Percentiles rank a stretch among this genome's conserved stretches.
Evolutionary conservation across 2,888 invertebrate species (phyloP).

Genomic region (Drosophila robusta): DNA sequence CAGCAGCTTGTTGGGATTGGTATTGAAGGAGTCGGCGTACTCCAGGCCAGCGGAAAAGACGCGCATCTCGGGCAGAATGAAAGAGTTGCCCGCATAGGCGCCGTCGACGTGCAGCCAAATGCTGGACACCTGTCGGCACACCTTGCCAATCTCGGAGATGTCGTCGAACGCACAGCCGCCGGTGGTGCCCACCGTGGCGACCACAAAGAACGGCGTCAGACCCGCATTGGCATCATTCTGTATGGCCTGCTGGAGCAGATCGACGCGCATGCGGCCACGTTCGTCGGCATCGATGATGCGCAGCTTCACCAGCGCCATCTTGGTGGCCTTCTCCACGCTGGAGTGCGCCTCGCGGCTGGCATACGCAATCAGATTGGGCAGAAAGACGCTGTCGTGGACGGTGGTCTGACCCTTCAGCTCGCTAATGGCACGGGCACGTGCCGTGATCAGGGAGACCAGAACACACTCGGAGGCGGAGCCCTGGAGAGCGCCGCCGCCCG

Average conservation of each 20-base stretch:
- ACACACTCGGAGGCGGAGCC: conserved; percentile 94
- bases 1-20: conserved; percentile 95
- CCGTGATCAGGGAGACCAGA: conserved; percentile 91
- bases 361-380: conserved; percentile 92
- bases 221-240: conserved; percentile 91
- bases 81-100: conserved; percentile 94
- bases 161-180: conserved; percentile 94
- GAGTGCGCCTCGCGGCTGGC: conserved; percentile 91
- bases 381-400: conserved; percentile 89
- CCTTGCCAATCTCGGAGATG: conserved; percentile 91
- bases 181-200: conserved; percentile 93
- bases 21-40: conserved; percentile 93
- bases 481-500: conserved; percentile 93
- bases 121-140: conserved; percentile 87
- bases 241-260: conserved; percentile 88
- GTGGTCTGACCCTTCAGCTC: conserved; percentile 87
- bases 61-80: conserved; percentile 94
- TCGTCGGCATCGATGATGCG: conserved; percentile 90
- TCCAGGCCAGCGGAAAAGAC: conserved; percentile 88
- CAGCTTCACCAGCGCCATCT: conserved; percentile 90
- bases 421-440: conserved; percentile 90
- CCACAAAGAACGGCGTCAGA: conserved; percentile 93
- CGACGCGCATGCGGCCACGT: conserved; percentile 88
- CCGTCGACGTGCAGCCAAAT: conserved; percentile 96
- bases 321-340: conserved; percentile 92